Base-by-base conservation (phyloP, 2,888 invertebrate species). In the Tillus elongatus region DNA sequence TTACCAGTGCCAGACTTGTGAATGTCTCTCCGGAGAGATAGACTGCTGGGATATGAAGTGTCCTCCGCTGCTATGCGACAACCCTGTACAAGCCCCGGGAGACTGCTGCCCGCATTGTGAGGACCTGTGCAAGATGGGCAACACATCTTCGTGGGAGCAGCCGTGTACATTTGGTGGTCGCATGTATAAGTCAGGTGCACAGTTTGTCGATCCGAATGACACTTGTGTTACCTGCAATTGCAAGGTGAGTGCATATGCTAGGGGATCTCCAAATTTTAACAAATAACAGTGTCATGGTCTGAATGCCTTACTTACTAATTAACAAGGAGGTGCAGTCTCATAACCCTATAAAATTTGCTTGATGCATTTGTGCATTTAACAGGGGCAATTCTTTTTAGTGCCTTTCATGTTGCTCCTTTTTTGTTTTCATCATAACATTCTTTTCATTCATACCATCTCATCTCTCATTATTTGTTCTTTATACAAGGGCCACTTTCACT, bases 1-100 rank as follows among this genome's bases (percentile, higher is more conserved):
- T 51, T 88, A 87, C 69, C 84, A 89, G 67, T 91, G 91, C 67
- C 86, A 88, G 71, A 84, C 84, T 45, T 91, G 91, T 72, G 88
- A 90, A 71, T 91, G 91, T 68, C 72, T 87, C 80, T 73, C 82
- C 56, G 89, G 89, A 34, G 86, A 89, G 68, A 79, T 85, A 52
- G 89, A 89, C 71, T 90, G 90, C 63, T 88, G 86, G 85, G 82
- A 83, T 57, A 73, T 87, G 63, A 81, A 82, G 61, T 90, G 90
- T 65, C 87, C 85, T 52, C 76, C 76, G 33, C 65, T 78, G 36
- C 67, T 72, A 36, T 82, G 82, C 60, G 67, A 70, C 41, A 73
- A 76, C 50, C 75, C 78, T 2, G 67, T 78, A 28, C 72, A 75
- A 49, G 69, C 70, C 43, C 71, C 74, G 8, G 79, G 77, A 3